Percentiles rank a stretch among this genome's conserved stretches.
These are phyloP conservation scores for Hippocampus barbouri DNA, from an alignment of 2,113 vertebrate species.

Conservation along the genomic window DNA sequence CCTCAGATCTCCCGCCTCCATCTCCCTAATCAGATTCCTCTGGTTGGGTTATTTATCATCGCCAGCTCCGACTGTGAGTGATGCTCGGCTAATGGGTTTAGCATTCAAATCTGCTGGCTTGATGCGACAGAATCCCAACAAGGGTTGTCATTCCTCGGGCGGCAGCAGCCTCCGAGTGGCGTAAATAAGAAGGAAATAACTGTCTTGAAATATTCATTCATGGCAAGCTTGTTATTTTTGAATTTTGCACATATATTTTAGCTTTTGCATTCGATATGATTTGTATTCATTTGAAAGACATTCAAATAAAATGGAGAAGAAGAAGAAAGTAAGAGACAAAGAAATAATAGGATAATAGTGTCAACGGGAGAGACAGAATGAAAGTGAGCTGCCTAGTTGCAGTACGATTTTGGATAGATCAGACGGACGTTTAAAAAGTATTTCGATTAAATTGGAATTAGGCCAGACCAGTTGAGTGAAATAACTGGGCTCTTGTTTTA, in stretches of 20 bases:
- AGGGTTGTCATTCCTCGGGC: slow-evolving; percentile 64
- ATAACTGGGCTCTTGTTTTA: too few species aligned
- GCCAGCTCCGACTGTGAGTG: slow-evolving; percentile 71
- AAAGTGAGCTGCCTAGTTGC: background rate
- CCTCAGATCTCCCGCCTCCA: slow-evolving; percentile 66
- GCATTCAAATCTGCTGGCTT: slow-evolving; percentile 72
- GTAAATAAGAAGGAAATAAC: slow-evolving; percentile 59
- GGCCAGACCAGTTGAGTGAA: background rate
- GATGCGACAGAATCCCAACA: slow-evolving; percentile 69
- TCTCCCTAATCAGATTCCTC: slow-evolving; percentile 72
- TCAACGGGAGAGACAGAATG: background rate
- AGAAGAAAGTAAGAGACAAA: background rate
- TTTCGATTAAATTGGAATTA: background rate
- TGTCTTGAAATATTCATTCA: slow-evolving; percentile 59
- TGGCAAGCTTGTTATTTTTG: slow-evolving; percentile 34
- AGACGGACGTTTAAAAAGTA: background rate
- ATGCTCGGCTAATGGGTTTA: slow-evolving; percentile 74
- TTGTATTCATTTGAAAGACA: slow-evolving; percentile 60
- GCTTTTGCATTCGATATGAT: slow-evolving; percentile 42
- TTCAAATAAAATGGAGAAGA: slow-evolving; percentile 33
- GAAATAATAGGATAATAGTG: background rate
- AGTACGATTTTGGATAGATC: too few species aligned
- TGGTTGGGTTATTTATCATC: slow-evolving; percentile 70
- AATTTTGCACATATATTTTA: slow-evolving; percentile 1
- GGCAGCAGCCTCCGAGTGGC: slow-evolving; percentile 43